phyloP scores from a whole-genome alignment of 2,113 vertebrate species.

The Clinocottus analis region DNA sequence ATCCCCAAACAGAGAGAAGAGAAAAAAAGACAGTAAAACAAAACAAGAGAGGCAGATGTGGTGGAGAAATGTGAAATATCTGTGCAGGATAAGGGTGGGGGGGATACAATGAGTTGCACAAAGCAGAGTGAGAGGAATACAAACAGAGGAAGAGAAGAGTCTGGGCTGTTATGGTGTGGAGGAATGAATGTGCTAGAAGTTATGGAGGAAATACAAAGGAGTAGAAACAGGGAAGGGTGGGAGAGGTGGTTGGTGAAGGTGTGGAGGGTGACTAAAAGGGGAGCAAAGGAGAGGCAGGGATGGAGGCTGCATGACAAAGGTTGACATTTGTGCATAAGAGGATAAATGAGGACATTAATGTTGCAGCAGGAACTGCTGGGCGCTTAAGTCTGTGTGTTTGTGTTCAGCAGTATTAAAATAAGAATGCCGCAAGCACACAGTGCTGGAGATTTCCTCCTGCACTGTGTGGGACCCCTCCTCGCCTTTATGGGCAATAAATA shows the following conservation, averaged over 20 bases:
- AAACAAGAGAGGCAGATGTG: conserved; percentile 38
- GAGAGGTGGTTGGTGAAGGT: conserved; percentile 50
- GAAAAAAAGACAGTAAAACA: conserved; percentile 35
- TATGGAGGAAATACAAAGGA: conserved; percentile 66
- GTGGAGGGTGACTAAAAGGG: conserved; percentile 53
- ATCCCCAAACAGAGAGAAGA: conserved; percentile 67
- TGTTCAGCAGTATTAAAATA: conserved; percentile 63
- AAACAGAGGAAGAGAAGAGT: conserved; percentile 38
- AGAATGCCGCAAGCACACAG: conserved; percentile 34
- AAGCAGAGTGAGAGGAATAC: conserved; percentile 39
- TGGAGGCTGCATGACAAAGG: conserved; percentile 67
- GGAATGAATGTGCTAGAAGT: conserved; percentile 39
- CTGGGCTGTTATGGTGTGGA: conserved; percentile 12
- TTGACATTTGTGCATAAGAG: conserved; percentile 80
- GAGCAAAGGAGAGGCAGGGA: conserved; percentile 41
- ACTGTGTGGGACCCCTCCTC: neutral
- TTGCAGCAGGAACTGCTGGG: conserved; percentile 76
- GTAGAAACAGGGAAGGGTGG: conserved; percentile 4
- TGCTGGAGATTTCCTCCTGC: conserved; percentile 11
- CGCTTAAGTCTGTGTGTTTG: conserved; percentile 60
- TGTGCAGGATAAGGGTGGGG: conserved; percentile 39
- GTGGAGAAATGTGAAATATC: conserved; percentile 68
- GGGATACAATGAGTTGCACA: conserved; percentile 36
- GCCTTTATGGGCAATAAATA: conserved; percentile 13
- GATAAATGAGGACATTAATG: conserved; percentile 81